A percentile compares a stretch with the other conserved stretches of the same genome.
phyloP scores from a whole-genome alignment of 2,888 invertebrate genomes.

The Keiferia lycopersicella region DNA sequence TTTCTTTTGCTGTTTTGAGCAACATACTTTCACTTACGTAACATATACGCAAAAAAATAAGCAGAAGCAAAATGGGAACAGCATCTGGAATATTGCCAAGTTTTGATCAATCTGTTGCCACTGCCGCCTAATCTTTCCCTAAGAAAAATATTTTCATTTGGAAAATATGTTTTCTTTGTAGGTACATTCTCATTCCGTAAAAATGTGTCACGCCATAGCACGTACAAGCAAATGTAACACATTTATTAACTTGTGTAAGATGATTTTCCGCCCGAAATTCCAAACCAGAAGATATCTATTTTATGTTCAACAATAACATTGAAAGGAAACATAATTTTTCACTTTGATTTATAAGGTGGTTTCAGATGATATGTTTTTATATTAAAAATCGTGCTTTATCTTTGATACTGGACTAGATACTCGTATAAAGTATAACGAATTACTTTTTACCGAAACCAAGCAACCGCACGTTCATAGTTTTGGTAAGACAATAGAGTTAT shows the following conservation, averaged over 20 bases:
- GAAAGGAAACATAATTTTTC: not conserved
- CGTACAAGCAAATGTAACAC: not conserved
- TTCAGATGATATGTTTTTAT: not conserved
- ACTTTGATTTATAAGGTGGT: not conserved
- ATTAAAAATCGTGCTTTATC: too few species aligned
- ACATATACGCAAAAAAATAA: not conserved
- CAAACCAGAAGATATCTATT: not conserved
- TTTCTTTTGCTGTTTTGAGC: too few species aligned
- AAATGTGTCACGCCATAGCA: not conserved
- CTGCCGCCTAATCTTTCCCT: not conserved
- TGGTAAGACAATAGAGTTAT: too few species aligned
- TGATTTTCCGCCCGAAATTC: not conserved
- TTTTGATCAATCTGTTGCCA: not conserved
- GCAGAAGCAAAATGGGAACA: not conserved
- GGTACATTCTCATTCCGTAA: not conserved
- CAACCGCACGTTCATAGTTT: too few species aligned
- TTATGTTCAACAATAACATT: not conserved
- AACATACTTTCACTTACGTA: too few species aligned
- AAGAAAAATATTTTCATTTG: not conserved
- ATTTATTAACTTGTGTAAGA: not conserved
- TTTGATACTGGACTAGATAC: too few species aligned
- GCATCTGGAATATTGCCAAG: not conserved
- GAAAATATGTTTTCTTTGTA: not conserved
- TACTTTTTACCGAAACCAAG: too few species aligned
- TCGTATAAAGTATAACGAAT: too few species aligned